A percentile compares a stretch with the other conserved stretches of the same genome.
Evolutionary conservation across 2,797 vertebrate species (phyloP).

Genomic region (Craterocephalus amniculus): DNA sequence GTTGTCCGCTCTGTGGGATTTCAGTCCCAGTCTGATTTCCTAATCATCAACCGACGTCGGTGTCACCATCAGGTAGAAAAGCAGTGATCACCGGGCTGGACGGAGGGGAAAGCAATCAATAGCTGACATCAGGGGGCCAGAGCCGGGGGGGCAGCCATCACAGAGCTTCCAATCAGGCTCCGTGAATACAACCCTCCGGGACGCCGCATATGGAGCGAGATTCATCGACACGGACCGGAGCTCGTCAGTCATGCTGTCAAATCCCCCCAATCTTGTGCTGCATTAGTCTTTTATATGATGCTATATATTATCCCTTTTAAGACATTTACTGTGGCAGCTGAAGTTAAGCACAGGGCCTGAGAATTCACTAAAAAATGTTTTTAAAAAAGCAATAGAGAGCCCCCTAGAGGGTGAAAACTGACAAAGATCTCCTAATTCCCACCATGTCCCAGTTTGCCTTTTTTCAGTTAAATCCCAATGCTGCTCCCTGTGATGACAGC

Average conservation of each 20-base stretch:
- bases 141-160: constrained; percentile 35
- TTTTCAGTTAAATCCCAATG: constrained; percentile 8
- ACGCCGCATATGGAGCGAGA: constrained; percentile 32
- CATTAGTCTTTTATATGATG: constrained; percentile 44
- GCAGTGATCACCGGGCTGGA: constrained; percentile 53
- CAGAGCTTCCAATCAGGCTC: constrained; percentile 59
- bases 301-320: constrained; percentile 53
- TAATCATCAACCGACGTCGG: constrained; percentile 56
- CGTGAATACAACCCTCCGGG: constrained; percentile 35
- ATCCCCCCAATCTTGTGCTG: constrained; percentile 25
- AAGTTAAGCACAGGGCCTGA: constrained; percentile 42
- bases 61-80: constrained; percentile 47
- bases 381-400: constrained; percentile 2
- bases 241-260: constrained; percentile 44
- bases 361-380: constrained; percentile 24
- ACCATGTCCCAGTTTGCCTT: constrained; percentile 24
- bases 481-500: constrained; percentile 44
- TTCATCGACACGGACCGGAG: constrained; percentile 36
- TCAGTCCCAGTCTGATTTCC: constrained; percentile 38
- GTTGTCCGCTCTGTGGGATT: constrained; percentile 39
- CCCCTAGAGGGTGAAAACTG: constrained; percentile 32
- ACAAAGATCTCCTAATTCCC: constrained; percentile 41
- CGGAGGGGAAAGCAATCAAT: constrained; percentile 70
- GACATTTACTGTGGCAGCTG: constrained; percentile 46
- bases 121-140: constrained; percentile 39